Percentiles rank a stretch among this genome's conserved stretches.
Conservation (phyloP, 2,113 vertebrate genomes). For the Siniperca knerii region DNA sequence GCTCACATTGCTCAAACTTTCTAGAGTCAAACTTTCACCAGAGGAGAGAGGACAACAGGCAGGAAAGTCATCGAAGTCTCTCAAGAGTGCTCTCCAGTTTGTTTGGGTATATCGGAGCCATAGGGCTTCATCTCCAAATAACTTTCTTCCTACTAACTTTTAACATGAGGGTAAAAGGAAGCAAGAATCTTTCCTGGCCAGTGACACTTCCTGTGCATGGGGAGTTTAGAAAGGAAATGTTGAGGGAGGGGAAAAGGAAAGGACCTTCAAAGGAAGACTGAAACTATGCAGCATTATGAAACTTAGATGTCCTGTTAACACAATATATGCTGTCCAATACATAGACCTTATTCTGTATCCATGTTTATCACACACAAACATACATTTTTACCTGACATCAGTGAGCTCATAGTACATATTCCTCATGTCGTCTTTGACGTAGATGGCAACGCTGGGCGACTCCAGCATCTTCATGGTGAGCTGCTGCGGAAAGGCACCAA, state of each 20-base stretch:
- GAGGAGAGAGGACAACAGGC: slow-evolving; percentile 6
- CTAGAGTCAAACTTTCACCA: slow-evolving; percentile 33
- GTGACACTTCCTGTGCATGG: slow-evolving; percentile 52
- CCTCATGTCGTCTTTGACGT: slow-evolving; percentile 96
- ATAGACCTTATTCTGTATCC: neutral
- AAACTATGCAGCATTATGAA: neutral
- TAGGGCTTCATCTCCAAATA: neutral
- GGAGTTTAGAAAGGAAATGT: slow-evolving; percentile 30
- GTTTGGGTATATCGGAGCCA: neutral
- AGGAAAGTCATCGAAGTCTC: slow-evolving; percentile 15
- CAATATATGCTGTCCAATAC: neutral
- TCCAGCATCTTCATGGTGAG: slow-evolving; percentile 98
- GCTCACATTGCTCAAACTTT: slow-evolving; percentile 33
- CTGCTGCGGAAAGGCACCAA: slow-evolving; percentile 98
- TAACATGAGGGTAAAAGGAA: slow-evolving; percentile 47
- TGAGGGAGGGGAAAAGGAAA: slow-evolving; percentile 16
- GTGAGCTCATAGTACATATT: slow-evolving; percentile 96
- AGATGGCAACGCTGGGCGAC: slow-evolving; percentile 94
- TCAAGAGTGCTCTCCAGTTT: slow-evolving; percentile 1
- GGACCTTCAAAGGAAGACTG: neutral
- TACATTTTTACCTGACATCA: slow-evolving; percentile 89
- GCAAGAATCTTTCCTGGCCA: slow-evolving; percentile 35
- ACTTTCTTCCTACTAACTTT: slow-evolving; percentile 21
- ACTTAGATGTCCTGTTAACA: slow-evolving; percentile 2
- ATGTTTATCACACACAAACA: neutral